Conservation (phyloP, 2,113 vertebrate species). For the Anguilla rostrata region DNA sequence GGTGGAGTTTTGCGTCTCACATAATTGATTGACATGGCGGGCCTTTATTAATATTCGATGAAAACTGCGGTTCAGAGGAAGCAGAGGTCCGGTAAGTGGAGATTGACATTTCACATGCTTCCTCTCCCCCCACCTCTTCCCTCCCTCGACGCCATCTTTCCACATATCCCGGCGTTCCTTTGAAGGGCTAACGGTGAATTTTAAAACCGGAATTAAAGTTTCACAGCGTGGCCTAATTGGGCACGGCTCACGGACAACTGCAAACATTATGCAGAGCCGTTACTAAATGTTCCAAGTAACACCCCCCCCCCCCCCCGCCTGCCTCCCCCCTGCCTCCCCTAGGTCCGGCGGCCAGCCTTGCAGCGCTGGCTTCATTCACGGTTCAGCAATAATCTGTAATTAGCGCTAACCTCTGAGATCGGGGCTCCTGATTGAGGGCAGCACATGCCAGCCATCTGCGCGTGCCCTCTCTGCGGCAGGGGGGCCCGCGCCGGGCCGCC, state of each 20-base stretch:
- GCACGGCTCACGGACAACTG: conserved; percentile 12
- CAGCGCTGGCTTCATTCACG: conserved; percentile 31
- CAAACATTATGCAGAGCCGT: conserved; percentile 24
- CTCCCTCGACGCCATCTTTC: background rate
- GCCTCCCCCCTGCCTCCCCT: conserved; percentile 2
- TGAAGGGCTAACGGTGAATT: conserved; percentile 10
- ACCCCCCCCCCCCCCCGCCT: background rate
- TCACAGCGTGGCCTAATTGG: conserved; percentile 22
- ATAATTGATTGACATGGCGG: conserved; percentile 8
- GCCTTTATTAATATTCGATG: conserved; percentile 17
- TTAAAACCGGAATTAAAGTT: conserved; percentile 20
- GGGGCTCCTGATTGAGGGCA: conserved; percentile 38
- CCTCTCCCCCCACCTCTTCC: background rate
- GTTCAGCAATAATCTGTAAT: conserved; percentile 52
- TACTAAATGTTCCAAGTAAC: conserved; percentile 34
- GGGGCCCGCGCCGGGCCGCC: background rate
- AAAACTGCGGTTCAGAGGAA: background rate
- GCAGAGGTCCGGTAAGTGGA: background rate
- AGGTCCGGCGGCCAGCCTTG: background rate
- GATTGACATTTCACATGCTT: background rate
- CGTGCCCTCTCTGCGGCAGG: conserved; percentile 27
- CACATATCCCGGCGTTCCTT: background rate
- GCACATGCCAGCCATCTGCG: conserved; percentile 45
- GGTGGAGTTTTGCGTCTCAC: background rate
- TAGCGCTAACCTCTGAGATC: conserved; percentile 47